Conservation (phyloP, 2,888 invertebrate species). For the Sclerodermus sp. region DNA sequence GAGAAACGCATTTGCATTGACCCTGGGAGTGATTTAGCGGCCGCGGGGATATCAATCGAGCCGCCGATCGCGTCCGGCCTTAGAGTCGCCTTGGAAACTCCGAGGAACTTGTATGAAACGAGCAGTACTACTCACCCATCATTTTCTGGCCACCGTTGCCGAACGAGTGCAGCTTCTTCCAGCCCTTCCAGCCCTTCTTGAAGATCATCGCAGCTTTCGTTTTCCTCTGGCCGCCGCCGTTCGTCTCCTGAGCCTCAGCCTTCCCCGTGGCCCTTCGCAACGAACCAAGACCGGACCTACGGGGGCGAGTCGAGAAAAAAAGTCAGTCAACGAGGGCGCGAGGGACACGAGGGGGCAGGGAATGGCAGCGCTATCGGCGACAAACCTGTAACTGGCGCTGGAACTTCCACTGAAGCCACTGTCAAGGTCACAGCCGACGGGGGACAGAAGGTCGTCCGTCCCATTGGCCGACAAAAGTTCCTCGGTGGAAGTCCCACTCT, state of each 20-base stretch:
- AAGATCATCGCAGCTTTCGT: slow-evolving; percentile 53
- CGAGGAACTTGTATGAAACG: too few relatives aligned
- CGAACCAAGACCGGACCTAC: slow-evolving; percentile 51
- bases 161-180: slow-evolving; percentile 77
- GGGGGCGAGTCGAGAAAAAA: not conserved
- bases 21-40: too few relatives aligned
- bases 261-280: slow-evolving; percentile 44
- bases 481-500: slow-evolving; percentile 60
- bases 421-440: slow-evolving; percentile 73
- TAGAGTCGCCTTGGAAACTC: too few relatives aligned
- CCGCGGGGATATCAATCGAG: too few relatives aligned
- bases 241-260: slow-evolving; percentile 36
- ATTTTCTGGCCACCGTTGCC: slow-evolving; percentile 72
- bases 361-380: not conserved
- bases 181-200: slow-evolving; percentile 66
- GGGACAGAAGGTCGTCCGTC: slow-evolving; percentile 73
- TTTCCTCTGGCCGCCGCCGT: slow-evolving; percentile 37
- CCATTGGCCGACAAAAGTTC: slow-evolving; percentile 70
- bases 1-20: too few relatives aligned
- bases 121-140: slow-evolving; percentile 67
- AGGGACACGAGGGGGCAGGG: too few relatives aligned
- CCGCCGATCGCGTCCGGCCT: too few relatives aligned
- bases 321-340: too few relatives aligned
- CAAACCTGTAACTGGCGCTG: slow-evolving; percentile 71
- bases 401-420: slow-evolving; percentile 84